Conservation (phyloP, 2,113 vertebrate species). For the Hippocampus zosterae region DNA sequence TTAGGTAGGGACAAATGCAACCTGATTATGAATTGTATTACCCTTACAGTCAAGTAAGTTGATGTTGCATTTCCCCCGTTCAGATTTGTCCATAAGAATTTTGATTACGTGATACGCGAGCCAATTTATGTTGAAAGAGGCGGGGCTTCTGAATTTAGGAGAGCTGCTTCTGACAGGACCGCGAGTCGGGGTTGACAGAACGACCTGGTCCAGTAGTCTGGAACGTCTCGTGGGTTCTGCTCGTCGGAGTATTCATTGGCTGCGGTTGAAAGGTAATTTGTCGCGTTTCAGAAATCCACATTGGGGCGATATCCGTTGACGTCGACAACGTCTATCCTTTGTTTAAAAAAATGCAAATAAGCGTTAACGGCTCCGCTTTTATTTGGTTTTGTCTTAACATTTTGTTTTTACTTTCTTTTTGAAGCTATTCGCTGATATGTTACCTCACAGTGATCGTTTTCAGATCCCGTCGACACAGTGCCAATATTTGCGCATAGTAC, state of each 20-base stretch:
- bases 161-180: not conserved
- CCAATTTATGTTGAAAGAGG: constrained; percentile 26
- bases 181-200: not conserved
- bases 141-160: not conserved
- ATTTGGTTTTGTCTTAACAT: not conserved
- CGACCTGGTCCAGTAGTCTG: too few species aligned
- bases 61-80: not conserved
- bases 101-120: not conserved
- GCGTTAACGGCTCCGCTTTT: not conserved
- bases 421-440: too few species aligned
- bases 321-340: not conserved
- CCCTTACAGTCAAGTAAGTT: too few species aligned
- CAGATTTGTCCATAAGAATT: not conserved
- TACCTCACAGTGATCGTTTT: not conserved
- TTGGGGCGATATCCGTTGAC: not conserved
- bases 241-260: not conserved
- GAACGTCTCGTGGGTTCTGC: not conserved
- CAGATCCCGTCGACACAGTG: not conserved
- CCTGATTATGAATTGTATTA: too few species aligned
- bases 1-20: too few species aligned
- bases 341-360: not conserved
- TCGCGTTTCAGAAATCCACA: not conserved
- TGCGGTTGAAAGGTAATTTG: not conserved
- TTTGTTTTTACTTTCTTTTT: not conserved
- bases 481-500: not conserved